A percentile compares a stretch with the other conserved stretches of the same genome.
These are phyloP conservation scores for Parnassius smintheus DNA, from an alignment of 2,888 invertebrate genomes.

Conservation along the genomic window DNA sequence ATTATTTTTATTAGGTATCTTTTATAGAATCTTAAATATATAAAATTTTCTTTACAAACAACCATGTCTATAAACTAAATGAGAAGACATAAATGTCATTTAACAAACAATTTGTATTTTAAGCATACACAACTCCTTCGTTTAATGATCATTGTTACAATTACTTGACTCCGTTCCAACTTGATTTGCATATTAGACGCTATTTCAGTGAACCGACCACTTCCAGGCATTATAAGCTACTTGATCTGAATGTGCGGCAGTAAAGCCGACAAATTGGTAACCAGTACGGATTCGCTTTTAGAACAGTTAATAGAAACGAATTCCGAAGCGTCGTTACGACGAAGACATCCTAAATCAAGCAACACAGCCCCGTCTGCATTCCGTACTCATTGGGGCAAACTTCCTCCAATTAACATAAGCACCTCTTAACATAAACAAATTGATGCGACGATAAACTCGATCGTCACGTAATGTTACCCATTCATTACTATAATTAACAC, in stretches of 20 bases:
- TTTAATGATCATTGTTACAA: slow-evolving; percentile 18
- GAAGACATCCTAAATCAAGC: slow-evolving; percentile 28
- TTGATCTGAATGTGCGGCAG: slow-evolving; percentile 24
- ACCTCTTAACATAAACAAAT: slow-evolving; percentile 67
- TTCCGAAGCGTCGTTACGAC: slow-evolving; percentile 24
- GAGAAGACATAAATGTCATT: no score
- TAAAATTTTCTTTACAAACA: no score
- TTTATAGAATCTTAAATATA: no score
- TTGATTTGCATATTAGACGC: slow-evolving; percentile 23
- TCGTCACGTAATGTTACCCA: slow-evolving; percentile 58
- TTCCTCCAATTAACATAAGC: slow-evolving; percentile 70
- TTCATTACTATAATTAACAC: slow-evolving; percentile 73
- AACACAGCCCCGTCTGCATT: slow-evolving; percentile 32
- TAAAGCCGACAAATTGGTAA: slow-evolving; percentile 21
- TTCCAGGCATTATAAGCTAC: slow-evolving; percentile 20
- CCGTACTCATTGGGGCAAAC: slow-evolving; percentile 59
- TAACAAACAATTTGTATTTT: neutral
- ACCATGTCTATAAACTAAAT: no score
- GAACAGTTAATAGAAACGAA: slow-evolving; percentile 28
- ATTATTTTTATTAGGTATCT: no score
- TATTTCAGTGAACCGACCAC: slow-evolving; percentile 23
- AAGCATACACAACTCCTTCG: neutral
- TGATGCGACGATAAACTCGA: slow-evolving; percentile 55
- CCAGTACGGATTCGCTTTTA: slow-evolving; percentile 25
- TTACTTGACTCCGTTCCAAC: slow-evolving; percentile 21